A percentile compares a stretch with the other conserved stretches of the same genome.
Evolutionary conservation across 2,888 invertebrate genomes (phyloP).

Genomic region (Geophilus truncorum): DNA sequence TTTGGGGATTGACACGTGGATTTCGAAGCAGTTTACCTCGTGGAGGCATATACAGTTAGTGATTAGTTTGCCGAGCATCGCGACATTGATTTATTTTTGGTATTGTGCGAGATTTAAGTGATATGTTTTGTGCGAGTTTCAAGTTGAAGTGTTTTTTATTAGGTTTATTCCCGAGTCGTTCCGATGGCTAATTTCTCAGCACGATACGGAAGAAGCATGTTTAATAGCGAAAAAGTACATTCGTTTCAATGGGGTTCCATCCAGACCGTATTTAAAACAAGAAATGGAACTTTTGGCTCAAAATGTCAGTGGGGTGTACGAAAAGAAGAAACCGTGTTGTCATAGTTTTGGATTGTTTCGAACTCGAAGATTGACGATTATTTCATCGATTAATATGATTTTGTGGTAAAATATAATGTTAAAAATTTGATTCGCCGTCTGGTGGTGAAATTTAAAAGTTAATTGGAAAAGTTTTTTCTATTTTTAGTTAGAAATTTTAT

Average conservation of each 20-base stretch:
- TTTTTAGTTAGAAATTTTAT: no score
- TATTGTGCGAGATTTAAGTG: background rate
- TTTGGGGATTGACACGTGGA: background rate
- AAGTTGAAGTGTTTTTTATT: background rate
- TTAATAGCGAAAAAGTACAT: background rate
- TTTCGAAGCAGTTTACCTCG: background rate
- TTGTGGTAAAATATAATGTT: no score
- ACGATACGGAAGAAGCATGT: conserved; percentile 30
- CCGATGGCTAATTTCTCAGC: conserved; percentile 35
- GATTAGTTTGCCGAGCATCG: background rate
- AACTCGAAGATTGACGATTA: background rate
- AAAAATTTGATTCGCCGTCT: no score
- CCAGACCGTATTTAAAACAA: background rate
- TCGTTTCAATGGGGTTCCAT: background rate
- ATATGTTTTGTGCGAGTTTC: background rate
- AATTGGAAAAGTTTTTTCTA: no score
- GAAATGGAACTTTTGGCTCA: conserved; percentile 6
- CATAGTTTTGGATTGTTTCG: background rate
- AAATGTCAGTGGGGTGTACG: background rate
- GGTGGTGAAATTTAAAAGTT: no score
- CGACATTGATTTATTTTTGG: conserved; percentile 22
- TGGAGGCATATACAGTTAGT: conserved; percentile 28
- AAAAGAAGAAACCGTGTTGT: background rate
- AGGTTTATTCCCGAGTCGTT: conserved; percentile 37
- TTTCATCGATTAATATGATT: background rate